Percentiles rank a stretch among this genome's conserved stretches.
These are phyloP conservation scores for Rhagonycha fulva DNA, from an alignment of 2,888 invertebrate genomes.

Conservation along the genomic window DNA sequence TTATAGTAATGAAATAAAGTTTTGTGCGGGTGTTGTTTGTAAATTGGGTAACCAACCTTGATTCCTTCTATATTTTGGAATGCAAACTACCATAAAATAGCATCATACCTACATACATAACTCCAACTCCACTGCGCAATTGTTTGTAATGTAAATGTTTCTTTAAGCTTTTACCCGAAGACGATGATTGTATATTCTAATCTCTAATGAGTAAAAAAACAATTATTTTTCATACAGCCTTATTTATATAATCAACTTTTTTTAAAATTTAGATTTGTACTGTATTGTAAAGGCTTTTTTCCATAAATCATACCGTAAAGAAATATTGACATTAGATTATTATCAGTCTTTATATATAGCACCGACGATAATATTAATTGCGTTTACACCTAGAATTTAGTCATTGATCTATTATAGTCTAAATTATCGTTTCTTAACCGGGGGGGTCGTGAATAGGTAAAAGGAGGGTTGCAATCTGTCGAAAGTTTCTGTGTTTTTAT, in stretches of 20 bases:
- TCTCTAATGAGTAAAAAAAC: not conserved
- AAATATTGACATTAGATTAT: not conserved
- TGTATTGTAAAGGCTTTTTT: not conserved
- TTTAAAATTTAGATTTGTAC: no score
- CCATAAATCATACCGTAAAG: not conserved
- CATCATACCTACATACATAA: not conserved
- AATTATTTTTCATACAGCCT: not conserved
- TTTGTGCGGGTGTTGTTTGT: conserved; percentile 21
- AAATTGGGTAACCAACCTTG: conserved; percentile 27
- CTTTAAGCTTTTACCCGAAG: not conserved
- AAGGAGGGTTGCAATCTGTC: no score
- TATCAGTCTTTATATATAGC: not conserved
- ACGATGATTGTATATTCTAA: no score
- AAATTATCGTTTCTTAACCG: not conserved
- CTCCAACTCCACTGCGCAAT: not conserved
- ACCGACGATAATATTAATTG: not conserved
- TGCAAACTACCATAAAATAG: not conserved
- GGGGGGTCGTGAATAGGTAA: no score
- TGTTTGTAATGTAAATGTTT: not conserved
- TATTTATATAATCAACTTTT: not conserved
- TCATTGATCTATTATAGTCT: not conserved
- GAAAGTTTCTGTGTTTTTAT: no score
- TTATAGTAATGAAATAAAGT: conserved; percentile 14
- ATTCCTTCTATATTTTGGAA: conserved; percentile 23
- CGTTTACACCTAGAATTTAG: not conserved